phyloP scores from a whole-genome alignment of 1,140 invertebrate genomes.

The Kradibia gibbosae region DNA sequence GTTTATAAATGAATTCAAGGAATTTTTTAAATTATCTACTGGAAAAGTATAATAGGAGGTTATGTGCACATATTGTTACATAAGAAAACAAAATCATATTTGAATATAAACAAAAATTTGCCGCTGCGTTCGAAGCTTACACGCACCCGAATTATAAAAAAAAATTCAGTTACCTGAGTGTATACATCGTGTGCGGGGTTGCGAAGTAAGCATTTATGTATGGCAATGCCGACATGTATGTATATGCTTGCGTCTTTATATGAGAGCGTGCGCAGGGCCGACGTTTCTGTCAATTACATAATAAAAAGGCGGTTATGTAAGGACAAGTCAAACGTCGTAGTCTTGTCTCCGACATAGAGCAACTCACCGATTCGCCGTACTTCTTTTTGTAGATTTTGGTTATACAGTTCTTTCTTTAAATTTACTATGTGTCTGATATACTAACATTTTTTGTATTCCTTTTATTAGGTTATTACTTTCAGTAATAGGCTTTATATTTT shows the following conservation, averaged over 20 bases:
- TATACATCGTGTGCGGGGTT: neutral
- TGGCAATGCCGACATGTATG: neutral
- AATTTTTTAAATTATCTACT: neutral
- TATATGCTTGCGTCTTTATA: slow-evolving; percentile 1
- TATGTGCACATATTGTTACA: slow-evolving; percentile 8
- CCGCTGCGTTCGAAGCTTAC: neutral
- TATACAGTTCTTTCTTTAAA: neutral
- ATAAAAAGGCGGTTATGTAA: slow-evolving; percentile 70
- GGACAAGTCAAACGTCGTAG: slow-evolving; percentile 63
- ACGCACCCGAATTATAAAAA: neutral
- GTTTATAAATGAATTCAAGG: neutral
- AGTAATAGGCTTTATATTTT: no score
- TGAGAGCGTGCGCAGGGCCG: slow-evolving; percentile 30
- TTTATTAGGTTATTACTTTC: no score
- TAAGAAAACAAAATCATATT: slow-evolving; percentile 12
- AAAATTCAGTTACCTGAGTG: neutral
- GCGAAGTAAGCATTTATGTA: neutral
- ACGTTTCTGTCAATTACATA: slow-evolving; percentile 70
- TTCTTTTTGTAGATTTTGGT: slow-evolving; percentile 5
- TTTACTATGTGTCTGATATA: neutral
- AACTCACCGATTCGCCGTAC: neutral
- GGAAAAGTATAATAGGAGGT: neutral
- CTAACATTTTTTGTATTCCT: neutral
- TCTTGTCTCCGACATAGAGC: slow-evolving; percentile 25
- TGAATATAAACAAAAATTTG: neutral